Evolutionary conservation across 2,888 invertebrate species (phyloP).

Genomic region (Rhamphomyia laevipes): DNA sequence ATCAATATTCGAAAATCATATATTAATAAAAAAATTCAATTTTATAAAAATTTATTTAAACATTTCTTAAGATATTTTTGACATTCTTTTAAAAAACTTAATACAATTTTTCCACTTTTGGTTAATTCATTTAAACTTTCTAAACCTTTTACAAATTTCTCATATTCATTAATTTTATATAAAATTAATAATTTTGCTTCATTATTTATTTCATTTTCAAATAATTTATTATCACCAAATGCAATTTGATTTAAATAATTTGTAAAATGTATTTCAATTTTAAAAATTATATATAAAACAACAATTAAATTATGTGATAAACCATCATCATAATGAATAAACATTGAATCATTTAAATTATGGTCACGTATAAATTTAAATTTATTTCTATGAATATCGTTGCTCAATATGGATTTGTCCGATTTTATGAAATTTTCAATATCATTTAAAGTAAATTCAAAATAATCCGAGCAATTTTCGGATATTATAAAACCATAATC

Average conservation of each 20-base stretch:
- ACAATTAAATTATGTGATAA: constrained; percentile 52
- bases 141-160: constrained; percentile 20
- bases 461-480: constrained; percentile 54
- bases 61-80: constrained; percentile 22
- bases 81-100: constrained; percentile 18
- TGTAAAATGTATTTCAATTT: constrained; percentile 26
- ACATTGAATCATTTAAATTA: constrained; percentile 48
- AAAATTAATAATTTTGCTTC: constrained; percentile 21
- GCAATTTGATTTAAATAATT: constrained; percentile 34
- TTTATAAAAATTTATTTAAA: constrained; percentile 7
- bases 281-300: constrained; percentile 30
- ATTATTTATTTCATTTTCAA: constrained; percentile 12
- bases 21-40: not conserved
- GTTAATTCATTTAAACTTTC: constrained; percentile 19
- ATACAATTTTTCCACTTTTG: constrained; percentile 20
- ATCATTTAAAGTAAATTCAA: constrained; percentile 47
- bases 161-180: constrained; percentile 28
- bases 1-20: not conserved
- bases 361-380: constrained; percentile 52
- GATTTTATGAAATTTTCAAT: constrained; percentile 38
- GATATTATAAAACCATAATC: constrained; percentile 79
- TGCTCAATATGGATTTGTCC: constrained; percentile 20
- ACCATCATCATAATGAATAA: constrained; percentile 49
- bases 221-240: constrained; percentile 27
- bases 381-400: constrained; percentile 43